Conservation (phyloP, 2,113 vertebrate genomes). For the Psittacula cyanocephala region DNA sequence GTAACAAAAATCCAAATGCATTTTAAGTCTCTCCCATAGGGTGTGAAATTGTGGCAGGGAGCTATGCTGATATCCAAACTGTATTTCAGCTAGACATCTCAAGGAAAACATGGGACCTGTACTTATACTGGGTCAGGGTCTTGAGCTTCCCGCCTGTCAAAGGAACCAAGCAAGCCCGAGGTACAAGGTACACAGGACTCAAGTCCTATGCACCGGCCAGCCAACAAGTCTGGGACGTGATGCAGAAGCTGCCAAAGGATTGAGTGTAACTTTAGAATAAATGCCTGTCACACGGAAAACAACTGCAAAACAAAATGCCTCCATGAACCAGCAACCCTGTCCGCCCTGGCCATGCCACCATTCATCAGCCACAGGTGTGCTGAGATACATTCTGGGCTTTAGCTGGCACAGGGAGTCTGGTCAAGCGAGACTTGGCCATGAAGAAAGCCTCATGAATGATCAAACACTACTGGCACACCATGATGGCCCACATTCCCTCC, state of each 20-base stretch:
- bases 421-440: background rate
- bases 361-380: background rate
- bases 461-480: background rate
- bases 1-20: background rate
- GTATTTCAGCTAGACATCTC: background rate
- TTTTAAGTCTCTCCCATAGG: background rate
- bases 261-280: background rate
- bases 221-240: background rate
- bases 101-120: background rate
- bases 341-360: background rate
- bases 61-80: background rate
- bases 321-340: background rate
- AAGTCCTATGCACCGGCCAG: fast-evolving
- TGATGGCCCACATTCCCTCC: background rate
- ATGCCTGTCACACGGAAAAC: background rate
- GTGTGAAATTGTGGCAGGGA: background rate
- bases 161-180: background rate
- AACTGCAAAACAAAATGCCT: background rate
- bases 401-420: background rate
- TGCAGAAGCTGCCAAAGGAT: background rate
- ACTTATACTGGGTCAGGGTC: background rate
- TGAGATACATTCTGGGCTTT: background rate
- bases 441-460: background rate
- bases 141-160: background rate
- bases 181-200: background rate